Evolutionary conservation across 2,888 invertebrate species (phyloP), one percentile per base, ranked within the genome.

Genomic region (Caenorhabditis doughertyi): DNA sequence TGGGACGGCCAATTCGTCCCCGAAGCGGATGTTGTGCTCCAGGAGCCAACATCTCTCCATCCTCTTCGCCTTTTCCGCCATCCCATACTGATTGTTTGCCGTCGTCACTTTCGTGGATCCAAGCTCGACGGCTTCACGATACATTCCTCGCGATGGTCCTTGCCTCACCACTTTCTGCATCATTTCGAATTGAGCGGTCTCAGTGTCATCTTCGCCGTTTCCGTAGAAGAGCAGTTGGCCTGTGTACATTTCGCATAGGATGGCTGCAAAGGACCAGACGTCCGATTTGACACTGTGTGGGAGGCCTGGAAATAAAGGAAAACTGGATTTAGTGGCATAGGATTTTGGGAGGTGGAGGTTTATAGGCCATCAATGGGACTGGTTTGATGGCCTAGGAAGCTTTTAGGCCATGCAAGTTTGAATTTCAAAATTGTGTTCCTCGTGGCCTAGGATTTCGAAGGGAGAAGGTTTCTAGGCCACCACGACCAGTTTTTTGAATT

Each of bases 151-250:
- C 2, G 27, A 49, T 7, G 55, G 42, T 5, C 13, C 29, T 3
- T 67, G 60, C 7, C 21, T 16, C 1, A 68, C 27, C 16, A 76
- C 27, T 4, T 25, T 11, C 13, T 73, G 60, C 73, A 80, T 80
- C 53, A 68, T 23, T 2, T 67, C 62, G 23, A 80, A 80, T 44
- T 80, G 80, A 0, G 32, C 29, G 11, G 39, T 11, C 11, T 68
- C 73, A 4, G 42, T 25, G 1, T 68, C 39, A 11, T 13, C 35
- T 25, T 67, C 25, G 0, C 16, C 23, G n/a, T 21, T 55, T 11
- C 80, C 73, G 29, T 68, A 80, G 39, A 80, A 80, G 0, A 80
- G 49, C 60, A 80, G 27, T 16, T 73, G 62, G 0, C 80, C 80
- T 2, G 68, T 73, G 56, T 80, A 80, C 73, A 80, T 68, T 18